Evolutionary conservation across 2,888 invertebrate species (phyloP), one percentile per base, ranked within the genome.

Genomic region (Thelaira solivaga): DNA sequence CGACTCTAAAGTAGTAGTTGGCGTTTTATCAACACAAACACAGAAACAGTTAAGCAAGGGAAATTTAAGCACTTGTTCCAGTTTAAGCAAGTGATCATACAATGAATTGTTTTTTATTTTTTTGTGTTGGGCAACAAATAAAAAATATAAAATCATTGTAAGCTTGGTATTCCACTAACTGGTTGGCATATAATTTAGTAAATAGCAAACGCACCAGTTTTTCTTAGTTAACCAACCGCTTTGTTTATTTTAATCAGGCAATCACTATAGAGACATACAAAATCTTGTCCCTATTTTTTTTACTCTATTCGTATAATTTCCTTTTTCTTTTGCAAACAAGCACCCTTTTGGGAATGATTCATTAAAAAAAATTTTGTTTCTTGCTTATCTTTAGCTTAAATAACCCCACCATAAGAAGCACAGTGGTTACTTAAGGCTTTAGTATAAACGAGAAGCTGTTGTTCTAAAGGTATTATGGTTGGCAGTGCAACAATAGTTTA

Each of bases 361-460:
- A 69, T 62, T 29, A n/a, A 67, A 67, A n/a, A 67, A 67, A 67
- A 59, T 53, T 29, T 62, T 49, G 31, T 34, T 65, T 51, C 69
- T 53, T 64, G 64, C 73, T 78, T 78, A 78, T 78, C 77, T 69
- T 59, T 59, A 43, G 59, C 51, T 74, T 78, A 68, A 74, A 78
- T 59, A 59, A 77, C 59, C 41, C 36, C 24, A 4, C 18, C 39
- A 49, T 57, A 20, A 20, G 5, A 13, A 20, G 26, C 10, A 72
- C 71, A 53, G 71, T 72, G 45, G 36, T 13, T 16, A n/a, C n/a
- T n/a, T n/a, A 16, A 29, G 4, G 4, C 7, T 1, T n/a, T 22
- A 1, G 3, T 5, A n/a, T 4, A 4, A 4, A n/a, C 11, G 4
- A 45, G 22, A 22, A 18, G 3, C 4, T 18, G 16, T 41, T 6